A percentile compares a stretch with the other conserved stretches of the same genome.
These are phyloP conservation scores for Cochlearius cochlearius DNA, from an alignment of 2,113 vertebrate species.

Conservation along the genomic window DNA sequence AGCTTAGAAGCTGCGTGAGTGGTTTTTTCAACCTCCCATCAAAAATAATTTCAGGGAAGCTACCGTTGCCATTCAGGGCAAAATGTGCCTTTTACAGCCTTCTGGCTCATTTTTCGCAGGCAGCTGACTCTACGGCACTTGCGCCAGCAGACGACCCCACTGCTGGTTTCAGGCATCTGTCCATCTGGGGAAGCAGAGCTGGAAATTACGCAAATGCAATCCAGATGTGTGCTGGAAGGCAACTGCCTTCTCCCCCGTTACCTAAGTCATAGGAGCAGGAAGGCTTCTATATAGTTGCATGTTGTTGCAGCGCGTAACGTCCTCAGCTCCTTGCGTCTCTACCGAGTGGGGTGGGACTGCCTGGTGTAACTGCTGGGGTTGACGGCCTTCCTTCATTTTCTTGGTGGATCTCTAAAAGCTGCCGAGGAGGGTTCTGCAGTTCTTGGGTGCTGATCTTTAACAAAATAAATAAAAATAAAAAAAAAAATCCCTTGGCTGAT, in stretches of 20 bases:
- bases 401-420: neutral
- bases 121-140: neutral
- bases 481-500: neutral
- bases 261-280: neutral
- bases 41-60: neutral
- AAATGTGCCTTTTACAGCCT: neutral
- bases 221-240: neutral
- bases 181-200: neutral
- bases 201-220: neutral
- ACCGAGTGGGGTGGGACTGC: neutral
- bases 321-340: neutral
- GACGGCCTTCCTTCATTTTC: neutral
- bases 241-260: neutral
- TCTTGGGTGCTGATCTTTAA: neutral
- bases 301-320: rapidly evolving
- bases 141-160: neutral
- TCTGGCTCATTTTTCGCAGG: neutral
- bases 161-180: neutral
- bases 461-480: neutral
- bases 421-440: neutral
- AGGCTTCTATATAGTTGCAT: neutral
- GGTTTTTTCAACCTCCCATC: neutral
- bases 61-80: neutral
- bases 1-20: neutral
- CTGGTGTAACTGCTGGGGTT: neutral